Evolutionary conservation across 2,113 vertebrate genomes (phyloP).

Genomic region (Nothobranchius kuhntae): DNA sequence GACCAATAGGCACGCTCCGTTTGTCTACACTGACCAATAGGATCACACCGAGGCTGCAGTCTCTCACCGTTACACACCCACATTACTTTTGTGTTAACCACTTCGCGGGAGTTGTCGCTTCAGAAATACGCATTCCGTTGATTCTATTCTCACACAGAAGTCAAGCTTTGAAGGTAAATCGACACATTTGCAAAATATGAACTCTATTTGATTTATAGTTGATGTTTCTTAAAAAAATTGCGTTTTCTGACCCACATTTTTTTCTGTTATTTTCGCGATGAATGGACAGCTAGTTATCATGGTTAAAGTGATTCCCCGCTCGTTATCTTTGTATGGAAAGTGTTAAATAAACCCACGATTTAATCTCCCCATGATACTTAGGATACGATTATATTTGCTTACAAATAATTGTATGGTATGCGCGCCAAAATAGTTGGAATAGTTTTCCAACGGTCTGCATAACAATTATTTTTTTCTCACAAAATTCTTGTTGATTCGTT

Average conservation of each 20-base stretch:
- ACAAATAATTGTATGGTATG: not conserved
- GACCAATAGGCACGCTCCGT: conserved; percentile 59
- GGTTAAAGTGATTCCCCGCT: conserved; percentile 19
- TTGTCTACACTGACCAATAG: conserved; percentile 59
- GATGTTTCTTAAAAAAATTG: not conserved
- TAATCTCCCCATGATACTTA: not conserved
- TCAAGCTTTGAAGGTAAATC: conserved; percentile 55
- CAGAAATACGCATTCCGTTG: conserved; percentile 35
- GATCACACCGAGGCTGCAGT: conserved; percentile 34
- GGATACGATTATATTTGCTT: not conserved
- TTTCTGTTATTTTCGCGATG: conserved; percentile 5
- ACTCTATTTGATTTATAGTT: not conserved
- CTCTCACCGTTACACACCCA: conserved; percentile 69
- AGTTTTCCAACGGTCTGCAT: not conserved
- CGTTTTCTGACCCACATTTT: not conserved
- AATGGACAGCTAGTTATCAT: conserved; percentile 39
- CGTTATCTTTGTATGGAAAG: conserved; percentile 14
- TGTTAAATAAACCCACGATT: not conserved
- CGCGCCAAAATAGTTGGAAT: not conserved
- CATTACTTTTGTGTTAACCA: conserved; percentile 75
- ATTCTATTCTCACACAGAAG: conserved; percentile 27
- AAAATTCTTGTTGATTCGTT: conserved; percentile 6
- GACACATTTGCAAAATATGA: not conserved
- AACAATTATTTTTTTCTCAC: not conserved
- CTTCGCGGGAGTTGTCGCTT: conserved; percentile 74